phyloP scores from a whole-genome alignment of 2,113 vertebrate genomes.

The Gracilinanus agilis region DNA sequence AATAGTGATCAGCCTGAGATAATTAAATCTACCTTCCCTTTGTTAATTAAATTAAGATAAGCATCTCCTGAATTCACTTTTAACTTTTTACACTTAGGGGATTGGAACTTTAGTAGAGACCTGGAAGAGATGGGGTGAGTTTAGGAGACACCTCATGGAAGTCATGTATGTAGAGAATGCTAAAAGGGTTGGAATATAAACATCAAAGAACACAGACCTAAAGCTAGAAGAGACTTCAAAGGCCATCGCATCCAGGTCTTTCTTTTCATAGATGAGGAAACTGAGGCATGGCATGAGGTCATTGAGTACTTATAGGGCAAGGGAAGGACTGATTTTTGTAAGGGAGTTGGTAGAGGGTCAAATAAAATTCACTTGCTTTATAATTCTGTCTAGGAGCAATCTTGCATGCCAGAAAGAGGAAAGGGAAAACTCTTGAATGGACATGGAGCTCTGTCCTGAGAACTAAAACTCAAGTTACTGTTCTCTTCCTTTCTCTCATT shows the following conservation, averaged over 20 bases:
- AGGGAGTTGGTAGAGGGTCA: neutral
- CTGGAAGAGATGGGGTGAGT: neutral
- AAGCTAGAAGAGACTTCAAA: neutral
- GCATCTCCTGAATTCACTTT: neutral
- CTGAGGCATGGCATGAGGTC: neutral
- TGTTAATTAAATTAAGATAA: neutral
- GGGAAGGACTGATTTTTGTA: neutral
- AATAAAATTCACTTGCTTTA: neutral
- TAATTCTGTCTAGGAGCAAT: neutral
- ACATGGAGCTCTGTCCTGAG: neutral
- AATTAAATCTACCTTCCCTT: neutral
- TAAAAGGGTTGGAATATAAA: neutral
- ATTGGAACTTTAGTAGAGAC: neutral
- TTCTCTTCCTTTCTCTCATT: neutral
- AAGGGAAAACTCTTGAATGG: neutral
- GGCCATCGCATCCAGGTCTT: neutral
- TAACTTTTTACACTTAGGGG: neutral
- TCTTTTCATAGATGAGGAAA: neutral
- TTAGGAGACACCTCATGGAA: neutral
- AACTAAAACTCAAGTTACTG: neutral
- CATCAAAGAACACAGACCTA: neutral
- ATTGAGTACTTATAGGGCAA: neutral
- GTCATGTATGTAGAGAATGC: neutral
- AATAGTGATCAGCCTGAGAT: neutral
- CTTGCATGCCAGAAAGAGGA: neutral